A percentile compares a stretch with the other conserved stretches of the same genome.
phyloP scores from a whole-genome alignment of 2,797 vertebrate genomes.

The Simalia tracyae region DNA sequence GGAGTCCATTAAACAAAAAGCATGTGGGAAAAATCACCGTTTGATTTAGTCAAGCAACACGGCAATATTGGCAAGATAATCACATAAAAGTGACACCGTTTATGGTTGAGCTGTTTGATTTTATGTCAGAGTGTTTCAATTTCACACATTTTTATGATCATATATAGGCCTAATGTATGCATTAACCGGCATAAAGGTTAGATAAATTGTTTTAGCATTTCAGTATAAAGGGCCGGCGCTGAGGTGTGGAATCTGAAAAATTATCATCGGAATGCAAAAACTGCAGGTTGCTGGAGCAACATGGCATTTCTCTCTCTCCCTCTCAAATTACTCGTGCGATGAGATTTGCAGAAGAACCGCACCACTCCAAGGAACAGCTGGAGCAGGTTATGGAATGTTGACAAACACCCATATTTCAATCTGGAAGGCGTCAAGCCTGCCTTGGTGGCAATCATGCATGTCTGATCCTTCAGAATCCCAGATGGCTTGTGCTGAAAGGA shows the following conservation, averaged over 20 bases:
- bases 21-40: constrained; percentile 77
- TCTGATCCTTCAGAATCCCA: not conserved
- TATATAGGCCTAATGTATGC: constrained; percentile 75
- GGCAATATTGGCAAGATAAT: constrained; percentile 81
- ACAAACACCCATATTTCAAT: constrained; percentile 47
- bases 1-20: constrained; percentile 77
- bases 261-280: constrained; percentile 53
- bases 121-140: constrained; percentile 79
- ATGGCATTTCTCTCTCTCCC: not conserved
- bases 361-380: constrained; percentile 52
- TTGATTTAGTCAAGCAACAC: constrained; percentile 80
- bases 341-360: constrained; percentile 37
- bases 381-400: constrained; percentile 49
- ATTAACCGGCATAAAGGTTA: constrained; percentile 77
- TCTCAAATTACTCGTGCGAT: not conserved
- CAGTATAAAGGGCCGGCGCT: constrained; percentile 57
- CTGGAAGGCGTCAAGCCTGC: constrained; percentile 22
- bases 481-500: not conserved
- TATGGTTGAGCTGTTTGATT: constrained; percentile 78
- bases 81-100: constrained; percentile 79
- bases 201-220: constrained; percentile 76
- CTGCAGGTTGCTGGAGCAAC: constrained; percentile 14
- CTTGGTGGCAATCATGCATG: no score
- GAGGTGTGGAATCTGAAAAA: constrained; percentile 49
- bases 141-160: constrained; percentile 76